A percentile compares a stretch with the other conserved stretches of the same genome.
Evolutionary conservation across 2,888 invertebrate species (phyloP).

Genomic region (Diabrotica balteata): DNA sequence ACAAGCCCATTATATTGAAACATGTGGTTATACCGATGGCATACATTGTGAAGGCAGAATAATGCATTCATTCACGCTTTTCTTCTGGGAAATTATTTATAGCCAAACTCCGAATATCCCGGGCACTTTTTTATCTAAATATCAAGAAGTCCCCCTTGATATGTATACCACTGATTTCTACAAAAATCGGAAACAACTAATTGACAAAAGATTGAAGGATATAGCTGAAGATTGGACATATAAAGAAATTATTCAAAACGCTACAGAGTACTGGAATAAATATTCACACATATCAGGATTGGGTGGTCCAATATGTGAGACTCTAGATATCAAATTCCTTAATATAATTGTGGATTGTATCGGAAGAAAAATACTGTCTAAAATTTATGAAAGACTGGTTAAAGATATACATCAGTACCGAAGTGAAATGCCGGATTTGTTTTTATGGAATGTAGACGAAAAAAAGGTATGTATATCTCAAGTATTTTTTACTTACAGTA

Average conservation of each 20-base stretch:
- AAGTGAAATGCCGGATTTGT: conserved; percentile 85
- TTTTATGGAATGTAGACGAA: conserved; percentile 72
- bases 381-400: conserved; percentile 69
- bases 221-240: conserved; percentile 56
- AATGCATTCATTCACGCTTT: conserved; percentile 47
- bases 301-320: conserved; percentile 32
- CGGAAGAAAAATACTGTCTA: conserved; percentile 62
- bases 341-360: conserved; percentile 64
- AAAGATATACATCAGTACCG: conserved; percentile 67
- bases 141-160: conserved; percentile 70
- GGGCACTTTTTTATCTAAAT: conserved; percentile 67
- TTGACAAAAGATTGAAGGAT: conserved; percentile 65
- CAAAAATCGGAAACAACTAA: conserved; percentile 64
- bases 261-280: conserved; percentile 60
- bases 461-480: conserved; percentile 62
- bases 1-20: conserved; percentile 60
- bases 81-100: conserved; percentile 85
- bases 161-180: conserved; percentile 73
- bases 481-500: too few relatives aligned
- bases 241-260: conserved; percentile 54
- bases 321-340: conserved; percentile 49
- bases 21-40: conserved; percentile 61
- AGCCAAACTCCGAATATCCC: conserved; percentile 59
- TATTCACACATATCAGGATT: conserved; percentile 50
- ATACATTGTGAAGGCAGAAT: conserved; percentile 55